Evolutionary conservation across 2,113 vertebrate species (phyloP), one percentile per base, ranked within the genome.

Genomic region (Indicator maculatus): DNA sequence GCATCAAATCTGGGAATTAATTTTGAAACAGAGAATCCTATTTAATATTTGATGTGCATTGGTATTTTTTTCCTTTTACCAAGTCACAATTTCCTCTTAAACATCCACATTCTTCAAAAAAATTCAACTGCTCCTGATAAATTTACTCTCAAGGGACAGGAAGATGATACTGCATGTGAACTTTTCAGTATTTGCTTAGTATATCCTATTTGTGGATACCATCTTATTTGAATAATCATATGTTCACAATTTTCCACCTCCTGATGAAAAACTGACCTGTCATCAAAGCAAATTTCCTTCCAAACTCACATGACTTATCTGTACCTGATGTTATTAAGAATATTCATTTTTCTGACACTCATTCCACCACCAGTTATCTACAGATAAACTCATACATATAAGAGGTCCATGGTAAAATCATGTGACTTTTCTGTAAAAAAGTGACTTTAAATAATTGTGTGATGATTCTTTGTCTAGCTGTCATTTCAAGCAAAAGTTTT

Each of bases 221-320:
- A 86, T 65, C 83, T 89, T 52, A 88, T 94, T 90, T 96, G 83
- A 95, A 96, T 94, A 95, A 95, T 90, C 56, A 12, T 66, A 80
- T 74, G 74, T 86, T 96, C 89, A 89, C 89, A 83, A 39, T 95
- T 95, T 96, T 75, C 71, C 28, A 83, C 52, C 87, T 92, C 52
- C 75, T 69, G 69, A 50, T 92, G 83, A 92, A 90, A 95, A 96
- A 96, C 53, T 86, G 91, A 93, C 81, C 89, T 72, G 89, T 83
- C 89, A 93, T 39, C 74, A 79, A 55, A 92, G 82, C 69, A 87
- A 79, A 84, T 82, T 79, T 95, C 83, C 90, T 91, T 79, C 73
- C 45, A 81, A 93, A 39, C 64, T 47, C 73, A 52, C 11, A 41
- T 5, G 60, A 86, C 78, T 71, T 93, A 89, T 83, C 79, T 86